A percentile compares a stretch with the other conserved stretches of the same genome.
Conservation (phyloP, 2,888 invertebrate genomes). For the Cynaeus angustus region DNA sequence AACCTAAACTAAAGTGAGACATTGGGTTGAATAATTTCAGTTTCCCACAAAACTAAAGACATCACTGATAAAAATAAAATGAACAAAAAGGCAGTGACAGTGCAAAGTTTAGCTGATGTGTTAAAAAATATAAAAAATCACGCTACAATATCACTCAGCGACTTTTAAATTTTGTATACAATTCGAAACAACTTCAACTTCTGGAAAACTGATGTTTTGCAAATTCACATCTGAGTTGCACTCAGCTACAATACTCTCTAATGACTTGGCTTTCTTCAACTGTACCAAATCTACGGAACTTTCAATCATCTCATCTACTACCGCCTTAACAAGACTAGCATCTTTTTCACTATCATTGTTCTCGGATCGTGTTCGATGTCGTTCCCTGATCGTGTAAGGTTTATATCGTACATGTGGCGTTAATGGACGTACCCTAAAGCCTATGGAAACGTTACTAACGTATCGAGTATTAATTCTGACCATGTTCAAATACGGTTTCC, state of each 20-base stretch:
- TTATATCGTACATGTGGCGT: constrained; percentile 73
- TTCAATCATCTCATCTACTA: constrained; percentile 63
- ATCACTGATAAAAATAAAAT: background rate
- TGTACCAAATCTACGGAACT: constrained; percentile 60
- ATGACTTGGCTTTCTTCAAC: constrained; percentile 77
- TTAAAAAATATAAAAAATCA: background rate
- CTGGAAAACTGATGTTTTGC: constrained; percentile 66
- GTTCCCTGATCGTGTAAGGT: constrained; percentile 75
- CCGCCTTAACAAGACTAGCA: constrained; percentile 59
- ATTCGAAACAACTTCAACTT: constrained; percentile 78
- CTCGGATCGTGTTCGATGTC: constrained; percentile 78
- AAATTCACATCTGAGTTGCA: constrained; percentile 58
- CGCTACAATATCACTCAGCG: constrained; percentile 68
- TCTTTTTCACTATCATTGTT: constrained; percentile 73
- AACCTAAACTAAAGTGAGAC: background rate
- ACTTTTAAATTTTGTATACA: constrained; percentile 78
- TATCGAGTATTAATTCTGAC: constrained; percentile 74
- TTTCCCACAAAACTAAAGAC: background rate
- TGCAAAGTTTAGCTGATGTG: constrained; percentile 13
- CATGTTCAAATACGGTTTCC: constrained; percentile 70
- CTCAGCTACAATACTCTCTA: constrained; percentile 75
- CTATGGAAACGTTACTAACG: constrained; percentile 78
- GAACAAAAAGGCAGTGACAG: constrained; percentile 29
- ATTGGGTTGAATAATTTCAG: background rate
- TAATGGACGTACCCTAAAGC: constrained; percentile 74